Evolutionary conservation across 1,140 invertebrate genomes (phyloP), one percentile per base, ranked within the genome.

Genomic region (Stenopsyche tienmushanensis): DNA sequence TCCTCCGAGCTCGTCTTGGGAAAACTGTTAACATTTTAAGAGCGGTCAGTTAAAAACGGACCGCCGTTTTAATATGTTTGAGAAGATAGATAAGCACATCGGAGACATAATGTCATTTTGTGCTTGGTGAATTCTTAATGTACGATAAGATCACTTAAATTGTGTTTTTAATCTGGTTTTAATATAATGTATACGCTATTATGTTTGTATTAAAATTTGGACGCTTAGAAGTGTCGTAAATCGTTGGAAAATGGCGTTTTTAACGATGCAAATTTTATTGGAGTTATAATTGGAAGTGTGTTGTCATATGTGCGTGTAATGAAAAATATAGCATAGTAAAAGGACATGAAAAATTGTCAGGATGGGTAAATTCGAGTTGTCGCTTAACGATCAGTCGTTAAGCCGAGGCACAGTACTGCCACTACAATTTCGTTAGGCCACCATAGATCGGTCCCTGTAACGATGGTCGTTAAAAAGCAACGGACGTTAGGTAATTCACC

Each of bases 391-490:
- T 20, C 52, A 42, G 52, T 64, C 62, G 62, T 64, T 64, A 64
- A 64, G 62, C 17, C 17, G 5, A 34, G 5, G 5, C 29, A 5
- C 29, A 8, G 44, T 18, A 20, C 34, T 7, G 49, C 50, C 62
- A 54, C 49, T 63, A 63, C 62, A 64, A 64, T 64, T 64, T 64
- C 62, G 62, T 64, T 64, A 64, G 62, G 21, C 29, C 50, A 39
- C 29, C 62, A 25, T 64, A n/a, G n/a, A n/a, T n/a, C n/a, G n/a
- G n/a, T n/a, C 29, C 5, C 29, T 13, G 29, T 34, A 64, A 64
- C 62, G 50, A 54, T 34, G 50, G 49, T 64, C 62, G 62, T 64
- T 64, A 64, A 64, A 64, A 15, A 41, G 39, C 52, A 25, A 58
- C 62, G 52, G 41, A 63, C 59, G 59, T 21, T 42, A 50, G 13